Evolutionary conservation across 2,888 invertebrate genomes (phyloP), one percentile per base, ranked within the genome.

Genomic region (Glomeris marginata): DNA sequence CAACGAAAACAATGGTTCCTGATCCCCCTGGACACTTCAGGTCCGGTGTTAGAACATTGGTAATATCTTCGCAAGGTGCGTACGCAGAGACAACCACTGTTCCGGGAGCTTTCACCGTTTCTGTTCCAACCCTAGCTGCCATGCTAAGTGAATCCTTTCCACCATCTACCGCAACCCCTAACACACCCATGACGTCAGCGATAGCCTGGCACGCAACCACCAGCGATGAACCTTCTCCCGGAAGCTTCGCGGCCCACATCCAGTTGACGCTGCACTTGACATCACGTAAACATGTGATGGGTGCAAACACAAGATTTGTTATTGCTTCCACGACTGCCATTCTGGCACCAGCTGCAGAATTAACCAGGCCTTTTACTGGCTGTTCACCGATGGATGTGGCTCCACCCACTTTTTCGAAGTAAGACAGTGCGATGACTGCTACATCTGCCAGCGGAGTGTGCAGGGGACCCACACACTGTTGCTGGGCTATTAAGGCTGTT

Each of bases 191-290:
- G 2, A 90, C 74, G 2, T 71, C 69, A 64, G 92, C 91, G 77
- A 95, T 84, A 15, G 91, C 87, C 37, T 72, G 70, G 62, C 95
- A 95, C 0, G 97, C 90, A 54, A 80, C 80, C 55, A 81, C 83
- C 22, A 98, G 72, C 15, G 81, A 77, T 1, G 86, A 87, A 1
- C 95, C 97, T 66, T 94, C 95, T 0, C 84, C 87, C 0, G 84
- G 81, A 16, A 91, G 72, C 70, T 97, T 97, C 11, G 95, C 97
- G 0, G 92, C 83, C 97, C 97, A 98, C 98, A 98, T 98, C 97
- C 97, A 98, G 69, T 98, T 98, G n/a, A 90, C 97, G 38, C 91
- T 92, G 66, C 95, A 95, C 69, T 97, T 98, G 1, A 97, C 82
- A 68, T 98, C 97, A 68, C 72, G 64, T 16, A 74, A 59, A 49